Base-by-base conservation (phyloP, 2,797 vertebrate species). In the Pseudochaenichthys georgianus region DNA sequence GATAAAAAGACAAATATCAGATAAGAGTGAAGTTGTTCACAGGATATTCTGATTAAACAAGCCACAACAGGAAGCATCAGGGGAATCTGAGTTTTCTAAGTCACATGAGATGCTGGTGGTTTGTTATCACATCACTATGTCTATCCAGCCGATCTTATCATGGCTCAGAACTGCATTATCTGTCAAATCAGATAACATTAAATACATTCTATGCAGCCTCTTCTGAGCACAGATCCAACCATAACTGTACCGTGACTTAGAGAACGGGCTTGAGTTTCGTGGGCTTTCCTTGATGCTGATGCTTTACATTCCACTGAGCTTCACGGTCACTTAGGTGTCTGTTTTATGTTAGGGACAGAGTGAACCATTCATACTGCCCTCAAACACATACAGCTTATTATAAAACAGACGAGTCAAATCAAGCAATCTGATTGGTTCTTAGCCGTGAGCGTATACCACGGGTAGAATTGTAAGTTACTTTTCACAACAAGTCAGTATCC, bases 281-380 rank as follows among this genome's bases (percentile, higher is more conserved):
- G 21, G n/a, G 54, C 31, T 63, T 62, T 68, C 48, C 48, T 64
- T 70, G 47, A 63, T 67, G 71, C 61, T 21, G 72, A 76, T 19
- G 50, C 31, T 77, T 52, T 57, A 62, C 73, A 87, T 77, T 86
- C 80, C 67, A 12, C n/a, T 1, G 55, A 52, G 71, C 34, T 58
- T 81, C 63, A 80, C 9, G 12, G 61, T 53, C 31, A 70, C 60
- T 77, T 58, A 21, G 34, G 67, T 19, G 54, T 75, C 60, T 64
- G 67, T 73, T 74, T 84, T 16, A 78, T 72, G 60, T 70, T 60
- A 19, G 53, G 46, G 28, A 21, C 45, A 55, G 70, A 48, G 21
- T 15, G 28, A 59, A 31, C 12, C 61, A 58, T 42, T 73, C 50
- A 77, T 47, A 21, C 59, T 55, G 41, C 2, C 1, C 51, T 28